These are phyloP conservation scores for Siphamia tubifer DNA, from an alignment of 2,113 vertebrate species.

Conservation along the genomic window DNA sequence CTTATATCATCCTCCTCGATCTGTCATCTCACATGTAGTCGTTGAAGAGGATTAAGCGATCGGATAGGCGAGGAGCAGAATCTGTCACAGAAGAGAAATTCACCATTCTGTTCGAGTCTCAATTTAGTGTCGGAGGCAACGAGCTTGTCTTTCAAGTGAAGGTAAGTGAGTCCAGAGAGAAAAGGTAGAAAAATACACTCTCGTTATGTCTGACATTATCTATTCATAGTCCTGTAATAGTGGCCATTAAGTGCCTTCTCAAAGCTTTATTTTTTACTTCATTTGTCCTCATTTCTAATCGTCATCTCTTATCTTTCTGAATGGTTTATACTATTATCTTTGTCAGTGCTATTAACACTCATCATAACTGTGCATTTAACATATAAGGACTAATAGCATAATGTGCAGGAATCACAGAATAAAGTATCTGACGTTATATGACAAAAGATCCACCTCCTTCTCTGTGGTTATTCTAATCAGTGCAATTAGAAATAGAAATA, in stretches of 20 bases:
- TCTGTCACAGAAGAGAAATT: slow-evolving; percentile 98
- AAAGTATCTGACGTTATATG: too few relatives aligned
- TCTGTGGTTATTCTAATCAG: too few relatives aligned
- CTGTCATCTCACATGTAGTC: slow-evolving; percentile 77
- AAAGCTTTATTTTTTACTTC: too few relatives aligned
- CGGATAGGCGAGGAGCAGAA: slow-evolving; percentile 91
- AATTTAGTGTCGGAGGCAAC: slow-evolving; percentile 95
- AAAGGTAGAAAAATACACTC: neutral
- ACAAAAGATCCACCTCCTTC: too few relatives aligned
- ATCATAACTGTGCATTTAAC: too few relatives aligned
- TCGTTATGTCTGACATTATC: neutral
- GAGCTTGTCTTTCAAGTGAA: slow-evolving; percentile 98
- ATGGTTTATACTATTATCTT: neutral
- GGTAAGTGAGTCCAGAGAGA: slow-evolving; percentile 69
- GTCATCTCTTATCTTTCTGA: neutral
- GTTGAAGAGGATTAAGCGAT: slow-evolving; percentile 95
- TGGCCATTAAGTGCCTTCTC: neutral
- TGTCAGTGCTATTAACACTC: too few relatives aligned
- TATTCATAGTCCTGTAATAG: neutral
- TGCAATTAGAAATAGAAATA: too few relatives aligned
- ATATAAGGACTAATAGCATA: too few relatives aligned
- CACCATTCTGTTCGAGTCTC: slow-evolving; percentile 96
- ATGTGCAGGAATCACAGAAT: too few relatives aligned
- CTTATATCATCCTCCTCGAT: neutral
- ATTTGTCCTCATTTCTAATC: neutral